phyloP scores from a whole-genome alignment of 2,797 vertebrate species.

The Galagoides demidoff region DNA sequence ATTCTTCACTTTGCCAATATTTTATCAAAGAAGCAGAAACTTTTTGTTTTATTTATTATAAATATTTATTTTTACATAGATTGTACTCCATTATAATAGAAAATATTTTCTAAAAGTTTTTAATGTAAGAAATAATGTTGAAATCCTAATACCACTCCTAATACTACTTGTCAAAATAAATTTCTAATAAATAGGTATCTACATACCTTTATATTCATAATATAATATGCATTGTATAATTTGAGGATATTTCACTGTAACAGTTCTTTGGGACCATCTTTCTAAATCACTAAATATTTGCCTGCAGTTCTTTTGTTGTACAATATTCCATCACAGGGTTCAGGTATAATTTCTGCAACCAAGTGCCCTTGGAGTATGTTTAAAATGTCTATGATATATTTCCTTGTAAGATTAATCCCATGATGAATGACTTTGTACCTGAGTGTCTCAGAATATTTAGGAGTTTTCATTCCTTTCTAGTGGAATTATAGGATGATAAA shows the following conservation, averaged over 20 bases:
- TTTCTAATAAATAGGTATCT: constrained; percentile 24
- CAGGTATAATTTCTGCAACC: constrained; percentile 1
- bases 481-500: not conserved
- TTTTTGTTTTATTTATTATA: constrained; percentile 27
- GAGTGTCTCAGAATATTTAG: not conserved
- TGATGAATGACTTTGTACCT: not conserved
- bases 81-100: not conserved
- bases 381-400: constrained; percentile 34
- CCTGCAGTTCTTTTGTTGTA: not conserved
- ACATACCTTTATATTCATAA: constrained; percentile 11
- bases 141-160: not conserved
- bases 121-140: not conserved
- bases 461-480: not conserved
- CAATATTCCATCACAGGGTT: not conserved
- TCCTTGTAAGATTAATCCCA: not conserved
- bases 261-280: not conserved
- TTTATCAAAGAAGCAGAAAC: not conserved
- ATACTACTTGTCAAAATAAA: not conserved
- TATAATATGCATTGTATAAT: not conserved
- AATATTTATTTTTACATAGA: not conserved
- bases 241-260: not conserved
- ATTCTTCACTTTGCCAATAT: not conserved
- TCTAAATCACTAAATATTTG: constrained; percentile 38
- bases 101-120: not conserved
- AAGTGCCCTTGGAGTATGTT: not conserved